Evolutionary conservation across 1,140 invertebrate genomes (phyloP).

Genomic region (Pseudomyrmex dendroicus): DNA sequence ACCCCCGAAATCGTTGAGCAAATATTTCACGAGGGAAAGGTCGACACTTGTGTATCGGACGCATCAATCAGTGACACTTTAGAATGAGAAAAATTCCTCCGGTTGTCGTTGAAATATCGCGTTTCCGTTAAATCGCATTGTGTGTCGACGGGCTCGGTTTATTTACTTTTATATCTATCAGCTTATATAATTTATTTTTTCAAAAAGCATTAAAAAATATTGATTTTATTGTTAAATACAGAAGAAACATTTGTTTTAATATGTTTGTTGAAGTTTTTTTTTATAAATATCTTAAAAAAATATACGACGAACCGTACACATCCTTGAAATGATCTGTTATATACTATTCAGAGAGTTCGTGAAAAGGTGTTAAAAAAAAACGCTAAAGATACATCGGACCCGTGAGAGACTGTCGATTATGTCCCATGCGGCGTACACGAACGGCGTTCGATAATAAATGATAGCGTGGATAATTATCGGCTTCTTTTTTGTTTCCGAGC

Average conservation of each 20-base stretch:
- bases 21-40: conserved; percentile 30
- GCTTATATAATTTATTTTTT: no score
- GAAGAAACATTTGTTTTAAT: no score
- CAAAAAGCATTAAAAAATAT: no score
- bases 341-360: not conserved
- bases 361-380: conserved; percentile 44
- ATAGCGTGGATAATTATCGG: conserved; percentile 67
- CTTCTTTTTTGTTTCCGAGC: conserved; percentile 50
- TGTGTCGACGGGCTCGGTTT: not conserved
- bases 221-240: no score
- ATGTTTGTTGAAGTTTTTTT: no score
- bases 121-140: not conserved
- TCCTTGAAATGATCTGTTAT: not conserved
- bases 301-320: not conserved
- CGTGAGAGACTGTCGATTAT: conserved; percentile 19
- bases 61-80: conserved; percentile 33
- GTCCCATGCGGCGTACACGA: conserved; percentile 32
- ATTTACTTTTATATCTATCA: no score
- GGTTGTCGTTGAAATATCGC: not conserved
- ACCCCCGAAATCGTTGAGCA: not conserved
- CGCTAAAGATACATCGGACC: conserved; percentile 10
- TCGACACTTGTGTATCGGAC: not conserved
- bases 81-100: not conserved
- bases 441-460: conserved; percentile 62
- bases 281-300: no score